Evolutionary conservation across 2,797 vertebrate genomes (phyloP), one percentile per base, ranked within the genome.

Genomic region (Silurus aristotelis): DNA sequence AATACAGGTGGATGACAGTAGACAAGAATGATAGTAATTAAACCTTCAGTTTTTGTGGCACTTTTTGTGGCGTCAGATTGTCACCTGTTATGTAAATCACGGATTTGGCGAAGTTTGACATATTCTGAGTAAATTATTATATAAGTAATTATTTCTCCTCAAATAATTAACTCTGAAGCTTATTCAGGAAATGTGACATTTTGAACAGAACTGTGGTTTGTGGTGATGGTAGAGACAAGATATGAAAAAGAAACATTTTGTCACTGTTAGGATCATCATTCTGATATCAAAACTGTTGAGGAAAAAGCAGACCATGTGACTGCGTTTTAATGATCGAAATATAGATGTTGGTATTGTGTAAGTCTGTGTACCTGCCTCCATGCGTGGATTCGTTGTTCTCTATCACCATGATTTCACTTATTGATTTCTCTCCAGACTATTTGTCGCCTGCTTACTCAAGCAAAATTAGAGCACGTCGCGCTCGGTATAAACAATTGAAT

Each of bases 381-480:
- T 68, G 67, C 19, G 8, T 61, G n/a, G 58, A 83, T 82, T 82
- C 60, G 43, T 80, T 63, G 38, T 55, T 79, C 86, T 63, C 80
- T 90, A 88, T 92, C 86, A 92, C 90, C 89, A 94, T 93, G 91
- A 93, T 92, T 93, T 91, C 84, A 88, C 87, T 90, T 90, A 95
- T 94, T 95, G 94, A 94, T 95, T 94, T 90, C 85, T 90, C 76
- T 86, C 89, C 76, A 87, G 89, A 92, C 93, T 92, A 92, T 94
- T 94, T 94, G 92, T 95, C 92, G 93, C 90, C 92, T 93, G 93
- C 91, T 94, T 94, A 94, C 92, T 93, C 92, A 91, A 92, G 92
- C 94, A 90, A 93, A 92, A 95, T 94, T 91, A 92, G 91, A 91
- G 91, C 91, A 90, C 85, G 83, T 82, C 87, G 92, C 92, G 92